These are phyloP conservation scores for Holacanthus passer DNA, from an alignment of 2,113 vertebrate species.

Conservation along the genomic window DNA sequence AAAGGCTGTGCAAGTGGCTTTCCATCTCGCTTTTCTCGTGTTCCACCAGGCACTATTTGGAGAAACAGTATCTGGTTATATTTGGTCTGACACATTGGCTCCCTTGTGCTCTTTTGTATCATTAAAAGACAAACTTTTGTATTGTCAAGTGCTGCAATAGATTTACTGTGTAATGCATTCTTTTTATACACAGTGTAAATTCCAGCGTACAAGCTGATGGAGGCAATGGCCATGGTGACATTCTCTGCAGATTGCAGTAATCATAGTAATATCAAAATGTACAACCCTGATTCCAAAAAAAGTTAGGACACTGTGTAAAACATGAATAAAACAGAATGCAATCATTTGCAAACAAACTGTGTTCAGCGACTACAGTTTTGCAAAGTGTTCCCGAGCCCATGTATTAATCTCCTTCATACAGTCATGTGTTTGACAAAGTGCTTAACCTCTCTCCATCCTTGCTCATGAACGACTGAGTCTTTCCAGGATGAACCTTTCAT, in stretches of 20 bases:
- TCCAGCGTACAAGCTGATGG: not conserved
- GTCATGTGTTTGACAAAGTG: no score
- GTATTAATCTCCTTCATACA: no score
- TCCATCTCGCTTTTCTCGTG: not conserved
- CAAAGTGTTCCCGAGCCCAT: no score
- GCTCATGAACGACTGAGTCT: no score
- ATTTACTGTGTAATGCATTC: not conserved
- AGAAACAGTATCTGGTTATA: not conserved
- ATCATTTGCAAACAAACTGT: no score
- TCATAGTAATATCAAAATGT: not conserved
- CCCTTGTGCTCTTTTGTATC: not conserved
- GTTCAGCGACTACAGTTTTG: no score
- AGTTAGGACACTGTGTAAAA: no score
- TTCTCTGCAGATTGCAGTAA: not conserved
- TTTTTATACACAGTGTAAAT: not conserved
- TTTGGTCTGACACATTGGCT: not conserved
- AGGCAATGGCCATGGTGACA: not conserved
- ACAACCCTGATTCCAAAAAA: no score
- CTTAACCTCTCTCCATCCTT: no score
- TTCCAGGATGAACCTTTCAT: no score
- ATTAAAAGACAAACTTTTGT: not conserved
- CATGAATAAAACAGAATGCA: no score
- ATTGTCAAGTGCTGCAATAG: not conserved
- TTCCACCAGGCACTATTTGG: rapidly evolving
- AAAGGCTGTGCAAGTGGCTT: not conserved